Evolutionary conservation across 2,797 vertebrate genomes (phyloP), one percentile per base, ranked within the genome.

Genomic region (Smutsia temminckii): DNA sequence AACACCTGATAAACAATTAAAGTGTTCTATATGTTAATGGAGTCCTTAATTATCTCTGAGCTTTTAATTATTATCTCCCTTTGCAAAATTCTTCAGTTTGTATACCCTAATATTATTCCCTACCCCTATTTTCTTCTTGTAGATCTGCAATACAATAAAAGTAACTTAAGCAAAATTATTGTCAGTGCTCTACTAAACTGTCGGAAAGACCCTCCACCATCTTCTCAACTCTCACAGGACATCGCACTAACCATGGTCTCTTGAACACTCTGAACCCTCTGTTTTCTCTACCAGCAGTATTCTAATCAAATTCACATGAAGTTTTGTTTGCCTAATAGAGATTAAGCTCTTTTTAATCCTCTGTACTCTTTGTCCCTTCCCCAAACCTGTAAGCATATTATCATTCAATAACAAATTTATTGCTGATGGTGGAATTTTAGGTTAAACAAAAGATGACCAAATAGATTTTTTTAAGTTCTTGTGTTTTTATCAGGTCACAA

Each of bases 1-100:
- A 89, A 42, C 29, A 75, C 77, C 23, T 61, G 17, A 79, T 66
- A 86, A 85, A 10, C 74, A 89, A 69, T 72, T 64, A 34, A 94
- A 55, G 71, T 0, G 6, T 64, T 90, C 61, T 57, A 68, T 11
- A 37, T 84, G 20, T 91, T 94, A 86, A 34, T 57, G 51, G 8
- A 5, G 8, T 55, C 57, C 78, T 86, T 84, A 85, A 78, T 32
- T 79, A 93, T 49, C 34, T 79, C n/a, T 91, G 46, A 69, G 10
- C 10, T 74, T 95, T 93, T 88, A 79, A 77, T 92, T 64, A 57
- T 92, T 77, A 27, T 40, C 27, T 87, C 27, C 74, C 27, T 93
- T 91, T 59, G 20, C 10, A 71, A 55, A 85, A 83, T 66, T 64
- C 51, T 95, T 40, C 27, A 29, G 9, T 85, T 59, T 69, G 23